Percentiles rank a stretch among this genome's conserved stretches.
These are phyloP conservation scores for Planiliza haematocheilus DNA, from an alignment of 2,113 vertebrate species.

Conservation along the genomic window DNA sequence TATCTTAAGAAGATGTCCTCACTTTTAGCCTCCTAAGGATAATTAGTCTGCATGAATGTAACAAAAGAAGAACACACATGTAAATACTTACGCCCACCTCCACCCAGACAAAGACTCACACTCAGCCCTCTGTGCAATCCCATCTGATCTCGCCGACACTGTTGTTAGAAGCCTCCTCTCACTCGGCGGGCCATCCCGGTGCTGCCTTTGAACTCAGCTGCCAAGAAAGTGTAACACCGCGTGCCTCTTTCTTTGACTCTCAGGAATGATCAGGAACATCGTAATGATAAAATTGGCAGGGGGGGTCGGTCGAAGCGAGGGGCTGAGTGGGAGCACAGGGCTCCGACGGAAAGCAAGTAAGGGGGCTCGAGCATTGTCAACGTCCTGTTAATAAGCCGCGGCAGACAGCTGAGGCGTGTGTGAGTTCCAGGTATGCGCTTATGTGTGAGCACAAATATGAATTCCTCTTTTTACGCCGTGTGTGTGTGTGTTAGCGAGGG, in stretches of 20 bases:
- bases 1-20: neutral
- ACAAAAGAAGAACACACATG: constrained; percentile 11
- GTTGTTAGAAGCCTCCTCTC: constrained; percentile 70
- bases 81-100: constrained; percentile 6
- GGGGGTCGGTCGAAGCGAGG: too few relatives aligned
- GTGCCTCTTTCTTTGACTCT: constrained; percentile 64
- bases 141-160: constrained; percentile 66
- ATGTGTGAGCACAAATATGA: constrained; percentile 37
- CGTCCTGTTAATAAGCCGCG: constrained; percentile 72
- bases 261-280: constrained; percentile 78
- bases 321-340: constrained; percentile 59
- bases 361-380: constrained; percentile 73
- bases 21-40: neutral
- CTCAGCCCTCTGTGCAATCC: constrained; percentile 64
- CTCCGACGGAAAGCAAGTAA: constrained; percentile 60
- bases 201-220: constrained; percentile 78
- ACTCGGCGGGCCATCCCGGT: constrained; percentile 50
- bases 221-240: constrained; percentile 75
- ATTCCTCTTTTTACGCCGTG: constrained; percentile 39
- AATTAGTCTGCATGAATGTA: constrained; percentile 5
- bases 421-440: constrained; percentile 30
- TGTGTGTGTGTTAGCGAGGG: constrained; percentile 32
- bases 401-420: constrained; percentile 43
- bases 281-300: constrained; percentile 73
- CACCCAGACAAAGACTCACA: constrained; percentile 45